Conservation (phyloP, 2,113 vertebrate genomes). For the Rhegmatorhina hoffmannsi region DNA sequence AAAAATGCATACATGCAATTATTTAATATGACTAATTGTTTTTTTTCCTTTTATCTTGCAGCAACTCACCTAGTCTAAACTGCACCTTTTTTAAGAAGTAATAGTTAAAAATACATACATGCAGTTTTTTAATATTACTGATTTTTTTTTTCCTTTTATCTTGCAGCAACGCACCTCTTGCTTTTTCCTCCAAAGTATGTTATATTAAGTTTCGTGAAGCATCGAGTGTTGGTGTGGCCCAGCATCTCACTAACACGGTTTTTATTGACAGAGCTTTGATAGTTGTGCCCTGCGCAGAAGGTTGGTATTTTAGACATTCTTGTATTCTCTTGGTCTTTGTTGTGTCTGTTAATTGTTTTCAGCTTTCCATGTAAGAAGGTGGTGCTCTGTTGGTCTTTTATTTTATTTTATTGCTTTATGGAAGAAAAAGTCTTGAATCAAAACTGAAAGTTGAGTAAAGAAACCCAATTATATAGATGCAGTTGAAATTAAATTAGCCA, state of each 20-base stretch:
- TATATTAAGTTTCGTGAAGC: neutral
- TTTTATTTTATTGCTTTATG: neutral
- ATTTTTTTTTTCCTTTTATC: constrained; percentile 51
- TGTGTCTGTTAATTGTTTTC: constrained; percentile 46
- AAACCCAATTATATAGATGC: neutral
- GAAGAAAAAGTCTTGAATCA: neutral
- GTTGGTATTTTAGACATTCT: constrained; percentile 81
- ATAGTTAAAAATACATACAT: neutral
- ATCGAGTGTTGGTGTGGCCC: neutral
- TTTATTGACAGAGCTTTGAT: constrained; percentile 99
- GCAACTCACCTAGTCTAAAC: neutral
- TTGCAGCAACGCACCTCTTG: neutral
- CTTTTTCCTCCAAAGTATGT: neutral
- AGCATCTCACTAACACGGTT: constrained; percentile 63
- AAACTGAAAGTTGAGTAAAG: neutral
- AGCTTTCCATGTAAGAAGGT: constrained; percentile 42
- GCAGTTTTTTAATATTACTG: neutral
- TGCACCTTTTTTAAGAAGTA: neutral
- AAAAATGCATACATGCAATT: neutral
- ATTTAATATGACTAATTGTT: constrained; percentile 16
- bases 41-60: constrained; percentile 55
- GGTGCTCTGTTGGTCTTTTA: neutral
- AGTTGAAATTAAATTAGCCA: neutral
- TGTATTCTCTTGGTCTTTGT: constrained; percentile 55
- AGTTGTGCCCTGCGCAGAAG: constrained; percentile 98